Percentiles rank a stretch among this genome's conserved stretches.
These are phyloP conservation scores for Hypsopygia costalis DNA, from an alignment of 2,888 invertebrate species.

Conservation along the genomic window DNA sequence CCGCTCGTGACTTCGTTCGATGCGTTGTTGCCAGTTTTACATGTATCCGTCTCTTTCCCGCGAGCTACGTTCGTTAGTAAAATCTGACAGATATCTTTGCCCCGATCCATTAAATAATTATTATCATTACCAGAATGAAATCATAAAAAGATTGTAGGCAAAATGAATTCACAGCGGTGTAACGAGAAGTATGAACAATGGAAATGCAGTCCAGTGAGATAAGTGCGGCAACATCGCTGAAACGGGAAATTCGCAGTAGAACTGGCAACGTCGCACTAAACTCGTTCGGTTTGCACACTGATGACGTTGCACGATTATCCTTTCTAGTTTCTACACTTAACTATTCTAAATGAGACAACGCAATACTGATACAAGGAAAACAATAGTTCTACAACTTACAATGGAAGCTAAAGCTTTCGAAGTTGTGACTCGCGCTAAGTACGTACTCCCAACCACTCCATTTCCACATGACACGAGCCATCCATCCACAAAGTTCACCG, in stretches of 20 bases:
- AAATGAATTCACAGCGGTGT: slow-evolving; percentile 19
- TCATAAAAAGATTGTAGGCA: slow-evolving; percentile 39
- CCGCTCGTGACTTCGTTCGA: slow-evolving; percentile 72
- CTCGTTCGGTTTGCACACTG: slow-evolving; percentile 61
- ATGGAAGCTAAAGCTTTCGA: slow-evolving; percentile 53
- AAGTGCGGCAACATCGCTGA: slow-evolving; percentile 63
- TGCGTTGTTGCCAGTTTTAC: slow-evolving; percentile 71
- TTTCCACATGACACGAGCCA: slow-evolving; percentile 31
- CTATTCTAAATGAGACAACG: slow-evolving; percentile 71
- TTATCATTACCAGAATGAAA: slow-evolving; percentile 35
- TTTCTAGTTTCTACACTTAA: slow-evolving; percentile 75
- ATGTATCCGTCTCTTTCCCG: slow-evolving; percentile 52
- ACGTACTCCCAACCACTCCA: slow-evolving; percentile 45
- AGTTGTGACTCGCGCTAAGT: slow-evolving; percentile 60
- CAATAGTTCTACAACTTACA: slow-evolving; percentile 62
- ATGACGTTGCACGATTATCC: slow-evolving; percentile 76
- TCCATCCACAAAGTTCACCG: slow-evolving; percentile 28
- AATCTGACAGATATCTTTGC: slow-evolving; percentile 32
- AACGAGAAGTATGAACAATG: slow-evolving; percentile 48
- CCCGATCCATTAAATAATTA: slow-evolving; percentile 30
- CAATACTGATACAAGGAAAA: slow-evolving; percentile 76
- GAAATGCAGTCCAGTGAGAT: slow-evolving; percentile 50
- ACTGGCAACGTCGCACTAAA: slow-evolving; percentile 73
- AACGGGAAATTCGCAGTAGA: slow-evolving; percentile 66
- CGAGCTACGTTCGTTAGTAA: slow-evolving; percentile 35